A percentile compares a stretch with the other conserved stretches of the same genome.
Evolutionary conservation across 2,113 vertebrate species (phyloP).

Genomic region (Capricornis sumatraensis): DNA sequence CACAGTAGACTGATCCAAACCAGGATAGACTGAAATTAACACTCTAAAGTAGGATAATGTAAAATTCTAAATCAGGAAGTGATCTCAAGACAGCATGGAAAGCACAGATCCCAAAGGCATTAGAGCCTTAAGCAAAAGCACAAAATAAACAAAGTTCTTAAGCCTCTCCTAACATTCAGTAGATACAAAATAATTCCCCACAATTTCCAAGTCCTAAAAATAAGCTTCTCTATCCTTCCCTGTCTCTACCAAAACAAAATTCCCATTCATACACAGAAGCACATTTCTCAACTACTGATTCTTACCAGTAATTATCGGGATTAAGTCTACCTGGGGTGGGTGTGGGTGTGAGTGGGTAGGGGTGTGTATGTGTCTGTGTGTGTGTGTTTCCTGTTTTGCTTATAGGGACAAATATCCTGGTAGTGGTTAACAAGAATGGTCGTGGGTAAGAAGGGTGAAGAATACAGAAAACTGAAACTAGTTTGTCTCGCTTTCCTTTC

Average conservation of each 20-base stretch:
- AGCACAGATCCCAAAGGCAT: not conserved
- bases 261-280: not conserved
- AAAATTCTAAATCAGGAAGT: not conserved
- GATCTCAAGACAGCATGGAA: not conserved
- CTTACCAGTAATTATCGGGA: not conserved
- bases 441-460: not conserved
- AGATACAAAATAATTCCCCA: slow-evolving; percentile 13
- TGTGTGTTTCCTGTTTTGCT: not conserved
- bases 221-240: not conserved
- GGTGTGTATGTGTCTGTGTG: not conserved
- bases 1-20: not conserved
- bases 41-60: not conserved
- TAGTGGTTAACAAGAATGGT: not conserved
- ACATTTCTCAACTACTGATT: slow-evolving; percentile 10
- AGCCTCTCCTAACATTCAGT: not conserved
- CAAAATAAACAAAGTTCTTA: not conserved
- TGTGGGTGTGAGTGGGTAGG: not conserved
- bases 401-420: not conserved
- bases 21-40: not conserved
- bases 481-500: not conserved
- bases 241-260: not conserved
- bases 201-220: slow-evolving; percentile 8
- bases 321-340: not conserved
- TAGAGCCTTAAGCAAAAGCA: not conserved
- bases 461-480: not conserved